Evolutionary conservation across 2,113 vertebrate species (phyloP).

Genomic region (Lucifuga dentata): DNA sequence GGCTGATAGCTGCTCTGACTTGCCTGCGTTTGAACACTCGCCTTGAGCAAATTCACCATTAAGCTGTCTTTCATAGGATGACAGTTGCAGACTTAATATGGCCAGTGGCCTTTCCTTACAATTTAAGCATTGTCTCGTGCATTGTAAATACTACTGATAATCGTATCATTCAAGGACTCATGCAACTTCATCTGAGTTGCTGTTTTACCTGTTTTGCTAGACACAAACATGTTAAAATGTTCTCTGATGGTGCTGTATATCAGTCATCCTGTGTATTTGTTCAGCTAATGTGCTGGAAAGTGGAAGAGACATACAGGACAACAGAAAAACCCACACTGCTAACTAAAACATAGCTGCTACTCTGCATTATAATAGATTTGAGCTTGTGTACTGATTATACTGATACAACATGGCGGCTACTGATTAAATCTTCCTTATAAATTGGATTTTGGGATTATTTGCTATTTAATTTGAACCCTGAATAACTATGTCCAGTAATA

Average conservation of each 20-base stretch:
- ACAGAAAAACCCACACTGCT: not conserved
- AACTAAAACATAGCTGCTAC: not conserved
- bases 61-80: constrained; percentile 42
- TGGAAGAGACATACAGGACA: not conserved
- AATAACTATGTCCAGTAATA: constrained; percentile 4
- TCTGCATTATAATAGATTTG: not conserved
- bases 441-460: constrained; percentile 3
- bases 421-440: not conserved
- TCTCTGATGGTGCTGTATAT: not conserved
- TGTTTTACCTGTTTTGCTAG: not conserved
- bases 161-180: constrained; percentile 12
- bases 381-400: not conserved
- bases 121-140: constrained; percentile 44
- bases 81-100: constrained; percentile 31
- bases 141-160: constrained; percentile 68
- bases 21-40: constrained; percentile 39
- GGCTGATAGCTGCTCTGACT: constrained; percentile 43
- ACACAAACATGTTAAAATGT: not conserved
- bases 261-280: not conserved
- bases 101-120: constrained; percentile 40
- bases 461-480: not conserved
- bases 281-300: constrained; percentile 4
- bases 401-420: not conserved
- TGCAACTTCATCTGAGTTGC: constrained; percentile 2
- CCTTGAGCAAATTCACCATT: constrained; percentile 35